Conservation (phyloP, 2,797 vertebrate species). For the Galago senegalensis region DNA sequence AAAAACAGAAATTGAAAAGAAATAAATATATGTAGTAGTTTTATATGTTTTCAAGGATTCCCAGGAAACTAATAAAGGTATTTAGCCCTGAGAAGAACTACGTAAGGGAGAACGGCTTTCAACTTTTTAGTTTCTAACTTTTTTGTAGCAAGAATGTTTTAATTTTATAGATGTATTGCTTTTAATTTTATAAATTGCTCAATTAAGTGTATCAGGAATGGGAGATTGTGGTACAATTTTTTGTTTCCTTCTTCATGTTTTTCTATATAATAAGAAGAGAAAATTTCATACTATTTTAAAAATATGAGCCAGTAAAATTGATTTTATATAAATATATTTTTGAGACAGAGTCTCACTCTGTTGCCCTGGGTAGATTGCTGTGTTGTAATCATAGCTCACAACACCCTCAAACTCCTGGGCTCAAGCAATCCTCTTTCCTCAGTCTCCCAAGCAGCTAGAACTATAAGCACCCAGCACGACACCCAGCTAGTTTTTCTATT, state of each 20-base stretch:
- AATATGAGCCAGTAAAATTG: constrained; percentile 47
- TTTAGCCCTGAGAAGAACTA: constrained; percentile 31
- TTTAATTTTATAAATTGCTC: constrained; percentile 50
- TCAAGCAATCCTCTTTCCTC: too few species aligned
- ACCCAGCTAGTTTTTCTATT: too few species aligned
- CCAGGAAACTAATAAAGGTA: background rate
- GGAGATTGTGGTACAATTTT: background rate
- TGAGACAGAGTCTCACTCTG: too few species aligned
- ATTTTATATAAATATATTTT: too few species aligned
- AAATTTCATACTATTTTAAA: constrained; percentile 37
- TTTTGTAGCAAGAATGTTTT: constrained; percentile 29
- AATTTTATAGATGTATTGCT: constrained; percentile 34
- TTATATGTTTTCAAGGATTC: constrained; percentile 9
- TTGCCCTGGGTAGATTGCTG: too few species aligned
- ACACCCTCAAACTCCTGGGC: too few species aligned
- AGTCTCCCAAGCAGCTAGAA: too few species aligned
- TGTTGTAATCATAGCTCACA: too few species aligned
- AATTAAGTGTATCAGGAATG: background rate
- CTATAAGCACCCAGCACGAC: too few species aligned
- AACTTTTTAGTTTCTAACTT: constrained; percentile 28
- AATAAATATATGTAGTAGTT: constrained; percentile 13
- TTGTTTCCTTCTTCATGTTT: constrained; percentile 42
- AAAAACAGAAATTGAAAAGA: background rate
- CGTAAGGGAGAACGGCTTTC: background rate
- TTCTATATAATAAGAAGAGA: constrained; percentile 14